These are phyloP conservation scores for Brachionus rotundiformis DNA, from an alignment of 1,140 invertebrate species.

Conservation along the genomic window DNA sequence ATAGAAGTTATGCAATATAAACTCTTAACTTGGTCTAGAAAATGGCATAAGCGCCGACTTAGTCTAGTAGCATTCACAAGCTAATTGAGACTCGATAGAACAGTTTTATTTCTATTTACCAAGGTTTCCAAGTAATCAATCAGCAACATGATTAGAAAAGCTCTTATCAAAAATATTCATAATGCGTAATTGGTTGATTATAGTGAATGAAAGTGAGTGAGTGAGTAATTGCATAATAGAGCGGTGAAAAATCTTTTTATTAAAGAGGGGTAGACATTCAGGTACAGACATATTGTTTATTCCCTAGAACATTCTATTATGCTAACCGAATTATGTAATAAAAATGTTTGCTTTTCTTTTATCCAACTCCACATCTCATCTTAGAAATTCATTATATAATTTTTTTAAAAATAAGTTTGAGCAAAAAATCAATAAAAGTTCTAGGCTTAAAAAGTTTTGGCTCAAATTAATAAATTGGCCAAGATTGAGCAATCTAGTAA, in stretches of 20 bases:
- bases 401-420: background rate
- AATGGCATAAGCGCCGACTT: too few relatives aligned
- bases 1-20: background rate
- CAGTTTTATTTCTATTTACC: background rate
- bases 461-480: too few relatives aligned
- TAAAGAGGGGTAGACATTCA: background rate
- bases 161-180: background rate
- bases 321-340: constrained; percentile 7
- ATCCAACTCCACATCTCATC: background rate
- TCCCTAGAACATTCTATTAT: background rate
- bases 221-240: constrained; percentile 1
- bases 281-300: background rate
- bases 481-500: background rate
- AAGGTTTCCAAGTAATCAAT: background rate
- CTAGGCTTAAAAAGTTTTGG: background rate
- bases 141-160: background rate
- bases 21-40: background rate
- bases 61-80: background rate
- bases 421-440: constrained; percentile 32
- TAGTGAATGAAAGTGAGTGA: background rate
- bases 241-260: background rate
- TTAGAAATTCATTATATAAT: constrained; percentile 14
- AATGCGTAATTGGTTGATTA: background rate
- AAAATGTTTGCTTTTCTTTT: constrained; percentile 19
- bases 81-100: background rate